Evolutionary conservation across 2,113 vertebrate genomes (phyloP).

Genomic region (Henicopernis longicauda): DNA sequence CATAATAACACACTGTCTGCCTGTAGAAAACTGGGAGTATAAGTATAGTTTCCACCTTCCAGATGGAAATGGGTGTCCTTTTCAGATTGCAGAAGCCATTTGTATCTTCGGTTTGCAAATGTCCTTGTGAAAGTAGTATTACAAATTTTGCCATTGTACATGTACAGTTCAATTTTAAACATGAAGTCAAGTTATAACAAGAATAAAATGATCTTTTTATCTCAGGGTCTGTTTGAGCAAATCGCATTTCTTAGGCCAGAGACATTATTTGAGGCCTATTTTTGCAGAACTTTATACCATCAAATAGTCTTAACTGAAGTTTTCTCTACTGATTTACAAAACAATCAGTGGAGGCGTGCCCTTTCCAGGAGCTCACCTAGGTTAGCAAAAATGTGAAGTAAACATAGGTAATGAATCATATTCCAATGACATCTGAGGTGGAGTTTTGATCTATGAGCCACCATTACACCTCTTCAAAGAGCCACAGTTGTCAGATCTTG

Average conservation of each 20-base stretch:
- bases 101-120: neutral
- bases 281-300: neutral
- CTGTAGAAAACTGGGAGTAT: neutral
- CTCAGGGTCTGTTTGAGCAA: neutral
- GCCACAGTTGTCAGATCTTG: neutral
- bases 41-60: neutral
- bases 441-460: neutral
- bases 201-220: neutral
- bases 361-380: neutral
- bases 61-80: neutral
- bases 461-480: neutral
- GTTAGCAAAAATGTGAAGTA: neutral
- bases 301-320: neutral
- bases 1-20: neutral
- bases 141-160: neutral
- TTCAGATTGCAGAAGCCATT: neutral
- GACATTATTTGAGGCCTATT: neutral
- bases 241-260: neutral
- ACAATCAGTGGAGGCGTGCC: neutral
- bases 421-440: neutral
- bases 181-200: neutral
- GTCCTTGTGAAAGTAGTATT: neutral
- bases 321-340: neutral
- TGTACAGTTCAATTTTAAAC: neutral
- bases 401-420: neutral